Evolutionary conservation across 2,797 vertebrate species (phyloP), one percentile per base, ranked within the genome.

Genomic region (Pipistrellus kuhlii): DNA sequence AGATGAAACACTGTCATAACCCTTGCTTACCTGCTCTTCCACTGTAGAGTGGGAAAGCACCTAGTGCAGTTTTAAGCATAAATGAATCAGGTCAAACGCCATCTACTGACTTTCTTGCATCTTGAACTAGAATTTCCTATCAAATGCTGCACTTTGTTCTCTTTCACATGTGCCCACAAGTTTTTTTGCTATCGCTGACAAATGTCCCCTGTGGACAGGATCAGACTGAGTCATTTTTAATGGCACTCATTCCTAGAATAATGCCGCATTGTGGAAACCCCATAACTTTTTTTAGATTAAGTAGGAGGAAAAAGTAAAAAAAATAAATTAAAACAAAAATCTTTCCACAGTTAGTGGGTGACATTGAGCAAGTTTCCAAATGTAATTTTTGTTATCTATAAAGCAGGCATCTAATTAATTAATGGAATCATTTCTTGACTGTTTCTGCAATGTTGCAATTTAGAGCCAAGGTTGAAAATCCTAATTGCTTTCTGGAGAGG

Each of bases 401-500:
- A 71, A 80, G 35, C 4, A 69, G 75, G 30, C 23, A 80, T 46
- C 92, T 82, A 59, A 59, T 93, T 78, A 66, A 71, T 76, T 38
- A 76, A 78, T 35, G 3, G 46, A 93, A 44, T 87, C 13, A 6
- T 92, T 88, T 93, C 78, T 76, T 78, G 35, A 86, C 35, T 59
- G 48, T 85, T 80, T 86, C 5, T 0, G 30, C 59, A 27, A 51
- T 48, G 9, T 21, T 89, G 38, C 21, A 90, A 30, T 76, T 62
- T 35, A 80, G 53, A 76, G 12, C 32, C 20, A 44, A 84, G 21
- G 25, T 17, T 83, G 53, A 82, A 85, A 30, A 71, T 85, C 66
- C n/a, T 64, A 69, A 88, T 38, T 71, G 13, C n/a, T 94, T 86
- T 32, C 21, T 62, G 44, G 41, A 71, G 32, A 8, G 25, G 32